Evolutionary conservation across 2,113 vertebrate genomes (phyloP).

Genomic region (Ascaphus truei): DNA sequence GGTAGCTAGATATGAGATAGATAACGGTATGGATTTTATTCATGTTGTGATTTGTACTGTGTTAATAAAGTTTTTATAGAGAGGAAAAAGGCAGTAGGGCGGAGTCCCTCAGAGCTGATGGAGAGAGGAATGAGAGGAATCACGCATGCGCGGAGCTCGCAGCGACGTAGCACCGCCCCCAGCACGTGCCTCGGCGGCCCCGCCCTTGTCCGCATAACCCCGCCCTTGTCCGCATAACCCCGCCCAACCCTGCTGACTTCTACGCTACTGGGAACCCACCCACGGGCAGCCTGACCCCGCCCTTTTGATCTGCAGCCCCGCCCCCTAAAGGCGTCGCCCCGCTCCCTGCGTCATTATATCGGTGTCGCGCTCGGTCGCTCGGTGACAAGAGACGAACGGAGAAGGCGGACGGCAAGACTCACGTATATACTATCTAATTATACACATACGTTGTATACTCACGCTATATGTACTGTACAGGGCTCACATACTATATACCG

Average conservation of each 20-base stretch:
- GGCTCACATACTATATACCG: no score
- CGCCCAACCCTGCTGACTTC: background rate
- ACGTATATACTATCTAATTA: background rate
- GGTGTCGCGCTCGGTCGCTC: slow-evolving; percentile 26
- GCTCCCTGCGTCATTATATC: slow-evolving; percentile 30
- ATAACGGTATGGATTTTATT: no score
- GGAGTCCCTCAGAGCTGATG: no score
- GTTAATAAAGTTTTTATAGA: no score
- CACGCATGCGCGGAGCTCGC: slow-evolving; percentile 1
- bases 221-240: background rate
- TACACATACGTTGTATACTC: no score
- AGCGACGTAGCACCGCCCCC: no score
- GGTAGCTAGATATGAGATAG: no score
- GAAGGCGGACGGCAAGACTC: slow-evolving; percentile 12
- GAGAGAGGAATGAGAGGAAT: no score
- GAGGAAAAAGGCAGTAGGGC: no score
- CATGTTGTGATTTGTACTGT: no score
- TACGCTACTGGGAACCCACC: no score
- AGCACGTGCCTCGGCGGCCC: background rate
- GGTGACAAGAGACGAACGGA: slow-evolving; percentile 18
- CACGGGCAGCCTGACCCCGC: background rate
- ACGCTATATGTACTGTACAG: no score
- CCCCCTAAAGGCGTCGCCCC: background rate
- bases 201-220: background rate
- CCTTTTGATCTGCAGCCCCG: background rate